Percentiles rank a stretch among this genome's conserved stretches.
Conservation (phyloP, 2,797 vertebrate species). For the Gymnothorax reevesii region DNA sequence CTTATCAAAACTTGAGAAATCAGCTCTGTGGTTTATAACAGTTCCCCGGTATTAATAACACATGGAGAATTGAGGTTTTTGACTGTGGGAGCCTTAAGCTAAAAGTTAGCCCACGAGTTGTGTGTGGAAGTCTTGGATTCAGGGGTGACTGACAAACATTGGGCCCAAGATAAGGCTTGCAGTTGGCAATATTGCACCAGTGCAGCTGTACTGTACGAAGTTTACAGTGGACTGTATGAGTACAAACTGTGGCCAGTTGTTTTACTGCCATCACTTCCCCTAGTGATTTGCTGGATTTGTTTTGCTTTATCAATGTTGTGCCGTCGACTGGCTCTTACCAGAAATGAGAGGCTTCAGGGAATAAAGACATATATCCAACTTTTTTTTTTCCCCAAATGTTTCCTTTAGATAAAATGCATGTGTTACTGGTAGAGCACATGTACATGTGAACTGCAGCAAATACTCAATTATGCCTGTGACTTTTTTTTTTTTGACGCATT, state of each 20-base stretch:
- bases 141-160: neutral
- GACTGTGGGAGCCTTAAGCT: neutral
- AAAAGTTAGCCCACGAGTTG: neutral
- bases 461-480: neutral
- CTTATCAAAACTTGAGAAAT: neutral
- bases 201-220: constrained; percentile 69
- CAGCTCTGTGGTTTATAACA: neutral
- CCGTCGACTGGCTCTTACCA: neutral
- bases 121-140: too few relatives aligned
- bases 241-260: constrained; percentile 50
- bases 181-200: constrained; percentile 26
- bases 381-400: neutral
- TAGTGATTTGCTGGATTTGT: constrained; percentile 5
- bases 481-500: neutral
- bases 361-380: neutral
- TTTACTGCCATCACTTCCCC: constrained; percentile 3
- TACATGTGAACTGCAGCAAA: neutral
- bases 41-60: neutral
- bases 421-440: neutral
- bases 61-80: neutral
- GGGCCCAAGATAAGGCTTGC: constrained; percentile 41
- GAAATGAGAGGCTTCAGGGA: neutral
- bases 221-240: constrained; percentile 59
- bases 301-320: constrained; percentile 8
- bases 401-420: neutral